Percentiles rank a stretch among this genome's conserved stretches.
Conservation (phyloP, 1,140 invertebrate species). For the Drosophila ercepeae region DNA sequence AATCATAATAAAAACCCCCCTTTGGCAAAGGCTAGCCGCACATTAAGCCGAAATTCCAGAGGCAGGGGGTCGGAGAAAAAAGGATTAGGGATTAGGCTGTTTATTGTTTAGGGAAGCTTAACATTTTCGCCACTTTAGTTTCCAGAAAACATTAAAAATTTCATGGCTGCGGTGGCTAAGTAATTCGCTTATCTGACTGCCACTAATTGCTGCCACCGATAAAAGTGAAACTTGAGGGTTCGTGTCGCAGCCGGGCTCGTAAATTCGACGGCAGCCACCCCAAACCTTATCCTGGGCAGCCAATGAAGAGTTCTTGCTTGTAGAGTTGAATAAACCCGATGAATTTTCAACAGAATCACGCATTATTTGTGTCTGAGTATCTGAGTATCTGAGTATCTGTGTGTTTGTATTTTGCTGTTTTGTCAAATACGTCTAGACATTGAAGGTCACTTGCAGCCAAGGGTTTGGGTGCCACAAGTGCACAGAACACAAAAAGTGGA, state of each 20-base stretch:
- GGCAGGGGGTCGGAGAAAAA: not conserved
- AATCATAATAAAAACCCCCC: conserved; percentile 51
- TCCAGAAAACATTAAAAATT: conserved; percentile 24
- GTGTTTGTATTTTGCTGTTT: conserved; percentile 56
- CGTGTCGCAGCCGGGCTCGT: conserved; percentile 12
- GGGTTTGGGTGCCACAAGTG: conserved; percentile 31
- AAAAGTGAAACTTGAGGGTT: conserved; percentile 31
- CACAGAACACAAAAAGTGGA: conserved; percentile 2
- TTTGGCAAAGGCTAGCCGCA: not conserved
- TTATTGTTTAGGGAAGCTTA: conserved; percentile 33
- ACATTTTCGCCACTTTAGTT: conserved; percentile 11
- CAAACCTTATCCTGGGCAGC: conserved; percentile 6
- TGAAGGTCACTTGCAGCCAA: conserved; percentile 67
- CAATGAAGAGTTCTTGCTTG: not conserved
- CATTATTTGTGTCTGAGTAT: conserved; percentile 64
- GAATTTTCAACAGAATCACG: conserved; percentile 54
- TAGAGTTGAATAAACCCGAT: conserved; percentile 71
- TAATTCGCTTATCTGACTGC: conserved; percentile 48
- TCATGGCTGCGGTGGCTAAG: conserved; percentile 17
- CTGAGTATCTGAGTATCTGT: conserved; percentile 25
- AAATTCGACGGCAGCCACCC: not conserved
- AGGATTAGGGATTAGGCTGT: conserved; percentile 24
- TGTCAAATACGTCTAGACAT: conserved; percentile 78
- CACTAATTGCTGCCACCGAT: conserved; percentile 60
- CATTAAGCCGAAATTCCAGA: conserved; percentile 10